These are phyloP conservation scores for Parambassis ranga DNA, from an alignment of 2,797 vertebrate genomes.

Conservation along the genomic window DNA sequence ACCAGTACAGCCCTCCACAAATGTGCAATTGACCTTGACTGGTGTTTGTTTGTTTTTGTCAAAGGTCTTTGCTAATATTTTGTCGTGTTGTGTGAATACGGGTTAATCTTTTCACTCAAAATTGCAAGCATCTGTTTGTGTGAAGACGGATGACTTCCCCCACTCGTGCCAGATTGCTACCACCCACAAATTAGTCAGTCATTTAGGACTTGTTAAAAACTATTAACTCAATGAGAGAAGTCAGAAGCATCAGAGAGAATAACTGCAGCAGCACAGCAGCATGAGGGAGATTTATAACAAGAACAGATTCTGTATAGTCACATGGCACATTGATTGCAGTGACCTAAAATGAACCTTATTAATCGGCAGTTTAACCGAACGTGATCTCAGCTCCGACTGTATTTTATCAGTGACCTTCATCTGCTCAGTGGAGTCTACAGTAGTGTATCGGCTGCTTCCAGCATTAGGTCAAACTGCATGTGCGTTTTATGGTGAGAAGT, in stretches of 20 bases:
- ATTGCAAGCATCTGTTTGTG: slow-evolving; percentile 37
- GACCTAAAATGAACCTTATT: slow-evolving; percentile 5
- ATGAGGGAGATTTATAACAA: neutral
- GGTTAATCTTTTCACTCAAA: slow-evolving; percentile 3
- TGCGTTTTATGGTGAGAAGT: neutral
- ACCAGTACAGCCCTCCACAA: neutral
- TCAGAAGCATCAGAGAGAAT: neutral
- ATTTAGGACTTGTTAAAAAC: slow-evolving; percentile 31
- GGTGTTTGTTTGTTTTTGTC: neutral
- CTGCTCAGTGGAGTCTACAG: slow-evolving; percentile 1
- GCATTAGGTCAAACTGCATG: neutral
- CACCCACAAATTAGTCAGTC: slow-evolving; percentile 41
- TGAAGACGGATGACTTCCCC: slow-evolving; percentile 24
- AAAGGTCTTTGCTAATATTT: neutral
- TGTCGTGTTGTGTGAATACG: neutral
- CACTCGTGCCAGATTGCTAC: slow-evolving; percentile 15
- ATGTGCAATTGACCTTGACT: neutral
- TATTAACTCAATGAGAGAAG: slow-evolving; percentile 20
- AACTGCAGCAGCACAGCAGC: neutral
- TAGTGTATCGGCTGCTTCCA: neutral
- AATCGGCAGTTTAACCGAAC: slow-evolving; percentile 8
- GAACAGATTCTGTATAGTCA: neutral
- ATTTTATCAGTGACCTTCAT: slow-evolving; percentile 8
- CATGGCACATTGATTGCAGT: neutral
- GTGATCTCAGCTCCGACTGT: neutral